Base-by-base conservation (phyloP, 1,140 invertebrate species). In the Ptiloglossa arizonensis region DNA sequence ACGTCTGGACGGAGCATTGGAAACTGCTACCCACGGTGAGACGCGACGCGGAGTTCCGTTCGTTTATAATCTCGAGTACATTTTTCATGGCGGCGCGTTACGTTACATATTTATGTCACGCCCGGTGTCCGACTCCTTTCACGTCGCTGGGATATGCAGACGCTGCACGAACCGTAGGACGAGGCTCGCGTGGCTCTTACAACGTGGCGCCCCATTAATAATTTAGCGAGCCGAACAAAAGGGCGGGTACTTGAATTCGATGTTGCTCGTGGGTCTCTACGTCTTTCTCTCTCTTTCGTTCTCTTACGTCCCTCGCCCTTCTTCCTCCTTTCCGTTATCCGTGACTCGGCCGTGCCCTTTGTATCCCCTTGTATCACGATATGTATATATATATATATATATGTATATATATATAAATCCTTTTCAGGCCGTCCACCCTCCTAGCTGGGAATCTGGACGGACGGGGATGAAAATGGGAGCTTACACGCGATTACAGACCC, bases 71-170 rank as follows among this genome's bases (percentile, higher is more conserved):
- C 81, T 72, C 44, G 82, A 70, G 79, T 85, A 68, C 80, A 85
- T 86, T 86, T 86, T 86, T 86, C 83, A 86, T 73, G 63, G 69
- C 41, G 50, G 54, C 75, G 75, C 75, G 83, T 86, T 82, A 82
- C 81, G 72, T 86, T 86, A 86, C 83, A 71, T 86, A 86, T 86
- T 86, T 86, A 86, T 86, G 73, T 85, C 83, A 81, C 73, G 73
- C 69, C 68, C 83, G 60, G 64, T 83, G 79, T 80, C 79, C 82
- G 71, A 82, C 83, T 85, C 59, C 77, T 54, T 86, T 82, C 80
- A 56, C 57, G 79, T 78, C 56, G 82, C 52, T 73, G 78, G n/a
- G 82, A 85, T 85, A 85, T 81, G 82, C 82, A 78, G 69, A 79
- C 80, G 64, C 70, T 84, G 77, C 67, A 77, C 52, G 62, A 63